phyloP scores from a whole-genome alignment of 2,113 vertebrate genomes.

The Verasper variegatus region DNA sequence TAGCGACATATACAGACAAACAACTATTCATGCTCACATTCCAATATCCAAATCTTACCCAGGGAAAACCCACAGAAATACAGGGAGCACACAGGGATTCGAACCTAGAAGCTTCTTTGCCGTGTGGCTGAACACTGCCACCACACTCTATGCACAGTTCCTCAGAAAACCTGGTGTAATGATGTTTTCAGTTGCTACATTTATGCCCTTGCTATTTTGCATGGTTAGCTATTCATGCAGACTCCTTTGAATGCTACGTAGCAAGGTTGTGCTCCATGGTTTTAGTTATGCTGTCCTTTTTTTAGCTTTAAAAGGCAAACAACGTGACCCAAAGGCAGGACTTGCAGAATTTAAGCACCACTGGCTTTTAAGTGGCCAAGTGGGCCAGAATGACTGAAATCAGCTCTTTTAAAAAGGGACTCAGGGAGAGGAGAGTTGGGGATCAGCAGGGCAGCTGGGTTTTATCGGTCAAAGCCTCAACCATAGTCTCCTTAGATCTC shows the following conservation, averaged over 20 bases:
- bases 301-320: constrained; percentile 15
- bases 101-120: neutral
- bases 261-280: neutral
- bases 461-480: constrained; percentile 68
- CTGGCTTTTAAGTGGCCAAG: constrained; percentile 55
- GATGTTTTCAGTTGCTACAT: too few species aligned
- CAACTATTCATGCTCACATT: too few species aligned
- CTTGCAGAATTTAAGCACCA: constrained; percentile 56
- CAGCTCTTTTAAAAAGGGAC: constrained; percentile 66
- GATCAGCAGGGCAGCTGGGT: constrained; percentile 65
- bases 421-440: constrained; percentile 32
- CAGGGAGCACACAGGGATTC: neutral
- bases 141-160: too few species aligned
- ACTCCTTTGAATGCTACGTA: neutral
- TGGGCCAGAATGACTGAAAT: constrained; percentile 62
- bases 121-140: too few species aligned
- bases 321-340: constrained; percentile 34
- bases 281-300: neutral
- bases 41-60: too few species aligned
- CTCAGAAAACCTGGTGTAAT: too few species aligned
- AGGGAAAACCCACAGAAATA: neutral
- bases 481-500: constrained; percentile 64
- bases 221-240: constrained; percentile 6
- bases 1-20: too few species aligned
- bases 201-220: neutral